Evolutionary conservation across 1,140 invertebrate species (phyloP).

Genomic region (Polypedilum vanderplanki): DNA sequence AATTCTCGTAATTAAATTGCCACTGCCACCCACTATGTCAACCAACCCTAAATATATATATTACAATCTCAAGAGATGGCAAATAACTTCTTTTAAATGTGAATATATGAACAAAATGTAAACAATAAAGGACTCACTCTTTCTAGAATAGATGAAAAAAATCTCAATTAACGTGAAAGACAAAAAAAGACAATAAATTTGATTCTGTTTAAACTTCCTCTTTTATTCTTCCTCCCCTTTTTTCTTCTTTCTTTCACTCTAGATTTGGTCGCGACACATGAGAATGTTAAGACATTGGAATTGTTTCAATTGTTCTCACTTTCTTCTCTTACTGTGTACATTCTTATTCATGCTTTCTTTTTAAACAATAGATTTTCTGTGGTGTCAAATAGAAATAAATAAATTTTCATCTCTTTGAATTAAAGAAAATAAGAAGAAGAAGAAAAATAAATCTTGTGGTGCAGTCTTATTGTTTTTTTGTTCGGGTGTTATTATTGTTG

Average conservation of each 20-base stretch:
- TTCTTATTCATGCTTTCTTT: neutral
- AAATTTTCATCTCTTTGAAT: neutral
- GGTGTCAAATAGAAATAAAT: too few relatives aligned
- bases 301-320: neutral
- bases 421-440: too few relatives aligned
- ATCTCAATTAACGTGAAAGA: constrained; percentile 17
- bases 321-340: neutral
- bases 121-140: neutral
- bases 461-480: too few relatives aligned
- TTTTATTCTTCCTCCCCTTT: neutral
- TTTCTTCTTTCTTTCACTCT: neutral
- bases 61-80: neutral
- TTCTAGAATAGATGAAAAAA: neutral
- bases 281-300: neutral
- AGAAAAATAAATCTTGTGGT: too few relatives aligned
- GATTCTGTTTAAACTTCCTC: constrained; percentile 9
- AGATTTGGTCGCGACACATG: neutral
- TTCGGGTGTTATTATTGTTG: too few relatives aligned
- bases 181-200: constrained; percentile 22
- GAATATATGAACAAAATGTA: neutral
- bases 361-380: too few relatives aligned
- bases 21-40: neutral
- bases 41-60: neutral
- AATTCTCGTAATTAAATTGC: constrained; percentile 16
- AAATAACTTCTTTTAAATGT: neutral